A percentile compares a stretch with the other conserved stretches of the same genome.
These are phyloP conservation scores for Hydrozoanthus gracilis DNA, from an alignment of 92 coral and sea anemone species.

Conservation along the genomic window DNA sequence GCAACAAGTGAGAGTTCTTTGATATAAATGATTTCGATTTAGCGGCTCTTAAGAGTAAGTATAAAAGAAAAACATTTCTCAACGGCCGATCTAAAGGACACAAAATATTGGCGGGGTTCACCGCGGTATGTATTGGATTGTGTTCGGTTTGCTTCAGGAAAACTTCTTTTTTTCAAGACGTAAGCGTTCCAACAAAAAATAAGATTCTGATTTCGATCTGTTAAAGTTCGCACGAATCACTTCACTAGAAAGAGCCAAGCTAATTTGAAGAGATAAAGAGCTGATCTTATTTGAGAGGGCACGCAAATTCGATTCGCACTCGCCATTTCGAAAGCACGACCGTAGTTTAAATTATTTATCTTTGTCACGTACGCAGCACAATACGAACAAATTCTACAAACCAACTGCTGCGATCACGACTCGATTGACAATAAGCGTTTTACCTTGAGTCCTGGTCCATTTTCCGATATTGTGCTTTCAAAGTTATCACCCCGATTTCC, in stretches of 20 bases:
- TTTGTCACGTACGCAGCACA: conserved; percentile 41
- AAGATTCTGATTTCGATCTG: no score
- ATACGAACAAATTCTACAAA: conserved; percentile 13
- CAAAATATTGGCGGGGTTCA: neutral
- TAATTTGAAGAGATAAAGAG: conserved; percentile 10
- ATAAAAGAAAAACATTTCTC: neutral
- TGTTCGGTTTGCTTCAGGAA: neutral
- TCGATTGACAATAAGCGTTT: neutral
- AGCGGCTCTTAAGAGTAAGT: conserved; percentile 15
- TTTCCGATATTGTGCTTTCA: conserved; percentile 42
- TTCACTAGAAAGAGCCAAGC: neutral
- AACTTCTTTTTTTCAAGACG: neutral
- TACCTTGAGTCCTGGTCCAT: conserved; percentile 3
- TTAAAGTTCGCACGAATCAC: neutral
- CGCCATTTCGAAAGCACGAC: conserved; percentile 19
- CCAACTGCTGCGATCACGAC: conserved; percentile 30
- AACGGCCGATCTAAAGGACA: neutral
- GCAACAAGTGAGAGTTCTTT: neutral
- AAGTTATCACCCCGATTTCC: conserved; percentile 41
- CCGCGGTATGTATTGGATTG: neutral
- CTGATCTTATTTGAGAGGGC: neutral
- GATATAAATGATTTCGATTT: conserved; percentile 27
- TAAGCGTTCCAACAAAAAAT: neutral
- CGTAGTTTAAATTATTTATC: conserved; percentile 21
- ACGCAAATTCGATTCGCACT: conserved; percentile 13